Evolutionary conservation across 2,888 invertebrate genomes (phyloP).

Genomic region (Listrodromus nycthemerus): DNA sequence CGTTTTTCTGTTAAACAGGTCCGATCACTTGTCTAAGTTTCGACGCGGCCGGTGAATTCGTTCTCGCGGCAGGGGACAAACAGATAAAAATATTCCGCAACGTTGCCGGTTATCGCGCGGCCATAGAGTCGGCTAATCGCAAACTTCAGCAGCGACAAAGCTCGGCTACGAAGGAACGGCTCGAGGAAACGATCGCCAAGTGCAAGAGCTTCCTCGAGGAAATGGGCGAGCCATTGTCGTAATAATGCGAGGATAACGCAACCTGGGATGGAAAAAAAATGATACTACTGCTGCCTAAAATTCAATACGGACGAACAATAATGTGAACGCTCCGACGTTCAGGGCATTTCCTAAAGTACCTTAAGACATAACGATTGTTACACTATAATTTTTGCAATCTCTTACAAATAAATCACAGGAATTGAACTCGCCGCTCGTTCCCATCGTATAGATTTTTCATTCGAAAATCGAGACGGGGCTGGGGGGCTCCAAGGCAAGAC

Average conservation of each 20-base stretch:
- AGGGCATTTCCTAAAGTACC: conserved; percentile 65
- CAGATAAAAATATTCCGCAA: conserved; percentile 93
- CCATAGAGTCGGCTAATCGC: conserved; percentile 84
- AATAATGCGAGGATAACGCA: conserved; percentile 61
- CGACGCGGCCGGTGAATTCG: conserved; percentile 90
- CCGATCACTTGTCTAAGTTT: conserved; percentile 89
- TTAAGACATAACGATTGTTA: conserved; percentile 63
- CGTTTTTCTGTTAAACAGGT: conserved; percentile 85
- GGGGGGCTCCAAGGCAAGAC: too few species aligned
- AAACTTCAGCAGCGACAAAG: conserved; percentile 87
- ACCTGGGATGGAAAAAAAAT: conserved; percentile 15
- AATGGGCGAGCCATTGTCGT: conserved; percentile 77
- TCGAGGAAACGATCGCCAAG: conserved; percentile 89
- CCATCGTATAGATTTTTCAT: background rate
- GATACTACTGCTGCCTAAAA: conserved; percentile 21
- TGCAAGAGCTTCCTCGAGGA: conserved; percentile 85
- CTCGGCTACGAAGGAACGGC: conserved; percentile 91
- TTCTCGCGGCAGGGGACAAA: conserved; percentile 91
- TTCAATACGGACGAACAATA: conserved; percentile 33
- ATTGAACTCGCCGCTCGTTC: conserved; percentile 35
- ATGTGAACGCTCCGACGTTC: conserved; percentile 52
- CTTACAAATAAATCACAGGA: conserved; percentile 55
- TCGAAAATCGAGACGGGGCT: background rate
- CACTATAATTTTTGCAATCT: conserved; percentile 60
- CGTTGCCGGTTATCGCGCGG: conserved; percentile 88